phyloP scores from a whole-genome alignment of 2,888 invertebrate species.

The Mycogona germanica region DNA sequence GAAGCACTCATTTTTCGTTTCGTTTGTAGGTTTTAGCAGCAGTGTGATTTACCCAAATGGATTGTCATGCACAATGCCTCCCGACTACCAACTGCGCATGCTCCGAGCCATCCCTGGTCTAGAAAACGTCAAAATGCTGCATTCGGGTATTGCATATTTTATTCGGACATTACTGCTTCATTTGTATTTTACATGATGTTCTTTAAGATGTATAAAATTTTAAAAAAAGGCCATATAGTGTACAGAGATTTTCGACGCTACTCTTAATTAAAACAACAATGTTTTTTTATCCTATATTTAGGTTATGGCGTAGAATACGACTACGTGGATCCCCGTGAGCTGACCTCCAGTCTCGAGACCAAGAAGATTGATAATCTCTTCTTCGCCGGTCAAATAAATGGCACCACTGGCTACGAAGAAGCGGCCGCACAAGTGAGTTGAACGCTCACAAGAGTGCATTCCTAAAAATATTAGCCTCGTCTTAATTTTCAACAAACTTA shows the following conservation, averaged over 20 bases:
- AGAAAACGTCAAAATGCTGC: conserved; percentile 52
- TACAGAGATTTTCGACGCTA: too few relatives aligned
- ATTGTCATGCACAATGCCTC: conserved; percentile 69
- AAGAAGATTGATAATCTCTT: conserved; percentile 54
- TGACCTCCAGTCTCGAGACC: conserved; percentile 59
- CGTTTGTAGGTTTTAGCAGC: conserved; percentile 42
- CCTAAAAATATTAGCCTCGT: too few relatives aligned
- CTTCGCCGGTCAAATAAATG: conserved; percentile 85
- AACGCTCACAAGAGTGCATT: too few relatives aligned
- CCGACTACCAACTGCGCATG: conserved; percentile 55
- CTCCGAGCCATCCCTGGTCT: conserved; percentile 57
- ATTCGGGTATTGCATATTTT: conserved; percentile 49
- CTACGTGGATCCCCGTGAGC: conserved; percentile 70
- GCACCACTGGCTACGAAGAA: conserved; percentile 85
- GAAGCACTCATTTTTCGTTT: not conserved
- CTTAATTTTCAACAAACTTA: too few relatives aligned
- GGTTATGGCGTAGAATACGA: conserved; percentile 78
- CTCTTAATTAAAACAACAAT: too few relatives aligned
- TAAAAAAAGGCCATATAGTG: too few relatives aligned
- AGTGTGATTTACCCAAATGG: conserved; percentile 73
- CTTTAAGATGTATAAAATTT: too few relatives aligned
- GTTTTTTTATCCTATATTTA: too few relatives aligned
- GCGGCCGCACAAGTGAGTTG: conserved; percentile 74
- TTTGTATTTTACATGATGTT: not conserved
- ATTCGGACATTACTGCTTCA: too few relatives aligned